These are phyloP conservation scores for Chymomyza fuscimana DNA, from an alignment of 2,888 invertebrate genomes.

Conservation along the genomic window DNA sequence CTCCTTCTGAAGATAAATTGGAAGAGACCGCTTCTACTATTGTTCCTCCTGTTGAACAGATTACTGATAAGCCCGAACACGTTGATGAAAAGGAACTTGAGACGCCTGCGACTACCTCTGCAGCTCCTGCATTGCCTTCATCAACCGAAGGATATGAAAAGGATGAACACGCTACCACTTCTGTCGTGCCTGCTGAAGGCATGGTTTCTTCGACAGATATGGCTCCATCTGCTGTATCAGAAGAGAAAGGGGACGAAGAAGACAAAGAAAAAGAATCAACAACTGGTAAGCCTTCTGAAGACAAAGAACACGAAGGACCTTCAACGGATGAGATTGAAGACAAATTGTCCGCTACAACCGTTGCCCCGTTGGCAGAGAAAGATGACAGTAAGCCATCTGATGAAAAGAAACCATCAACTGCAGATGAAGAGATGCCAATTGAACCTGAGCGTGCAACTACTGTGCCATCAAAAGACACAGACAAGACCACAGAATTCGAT, in stretches of 20 bases:
- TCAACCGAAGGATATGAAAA: slow-evolving; percentile 18
- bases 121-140: slow-evolving; percentile 26
- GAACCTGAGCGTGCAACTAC: slow-evolving; percentile 7
- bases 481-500: not conserved
- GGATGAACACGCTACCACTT: slow-evolving; percentile 31
- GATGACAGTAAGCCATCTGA: slow-evolving; percentile 32
- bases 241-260: slow-evolving; percentile 9
- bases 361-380: slow-evolving; percentile 27
- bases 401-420: slow-evolving; percentile 25
- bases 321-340: slow-evolving; percentile 13
- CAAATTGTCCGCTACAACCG: slow-evolving; percentile 24
- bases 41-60: slow-evolving; percentile 28
- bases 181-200: slow-evolving; percentile 16
- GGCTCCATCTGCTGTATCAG: slow-evolving; percentile 24
- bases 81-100: slow-evolving; percentile 15
- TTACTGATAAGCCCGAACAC: slow-evolving; percentile 13
- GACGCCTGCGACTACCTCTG: not conserved
- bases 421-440: slow-evolving; percentile 23
- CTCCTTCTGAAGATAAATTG: slow-evolving; percentile 19
- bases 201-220: slow-evolving; percentile 37
- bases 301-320: slow-evolving; percentile 17
- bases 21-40: slow-evolving; percentile 34
- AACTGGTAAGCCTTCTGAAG: slow-evolving; percentile 22
- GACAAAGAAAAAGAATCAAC: slow-evolving; percentile 21
- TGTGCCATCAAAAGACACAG: not conserved